Base-by-base conservation (phyloP, 2,888 invertebrate genomes). In the Drosophila macrothrix region DNA sequence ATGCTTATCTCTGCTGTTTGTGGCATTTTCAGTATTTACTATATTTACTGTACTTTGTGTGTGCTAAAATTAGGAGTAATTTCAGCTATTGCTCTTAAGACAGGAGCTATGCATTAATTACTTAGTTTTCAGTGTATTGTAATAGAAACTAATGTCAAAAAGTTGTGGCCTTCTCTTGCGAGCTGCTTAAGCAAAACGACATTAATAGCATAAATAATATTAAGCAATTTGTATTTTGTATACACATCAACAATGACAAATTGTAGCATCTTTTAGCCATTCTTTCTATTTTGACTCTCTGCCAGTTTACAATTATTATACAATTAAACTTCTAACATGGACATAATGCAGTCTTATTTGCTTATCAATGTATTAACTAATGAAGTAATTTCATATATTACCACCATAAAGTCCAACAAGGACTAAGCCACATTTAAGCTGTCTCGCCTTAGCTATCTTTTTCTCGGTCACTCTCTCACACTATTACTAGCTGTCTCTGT, bases 381-480 rank as follows among this genome's bases (percentile, higher is more conserved):
- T 79, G 65, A 70, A 69, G 63, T 74, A 59, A 73, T 68, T 73
- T 63, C 46, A 59, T 67, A 58, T 67, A 76, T 70, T 63, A 61
- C 50, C 63, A 84, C 77, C 63, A 10, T 49, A 54, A 52, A 59
- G 37, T 19, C 31, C 25, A 35, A 43, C 59, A 28, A 37, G 41
- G 31, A 56, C 54, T 29, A 33, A 55, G 25, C 37, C 58, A 10
- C 22, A 39, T 49, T 19, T 58, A 59, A 43, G 41, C 35, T 31
- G n/a, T 41, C 41, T 16, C 29, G 7, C 25, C 4, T 22, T 5
- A 19, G 29, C 50, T 25, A 10, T 39, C 14, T 12, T 22, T 28
- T 7, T 37, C n/a, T 12, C 28, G 2, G 25, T 43, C 25, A n/a
- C 37, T 41, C 33, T 3, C n/a, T n/a, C 16, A 43, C 39, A 54